A percentile compares a stretch with the other conserved stretches of the same genome.
Conservation (phyloP, 2,888 invertebrate genomes). For the Pterobdella sp. region DNA sequence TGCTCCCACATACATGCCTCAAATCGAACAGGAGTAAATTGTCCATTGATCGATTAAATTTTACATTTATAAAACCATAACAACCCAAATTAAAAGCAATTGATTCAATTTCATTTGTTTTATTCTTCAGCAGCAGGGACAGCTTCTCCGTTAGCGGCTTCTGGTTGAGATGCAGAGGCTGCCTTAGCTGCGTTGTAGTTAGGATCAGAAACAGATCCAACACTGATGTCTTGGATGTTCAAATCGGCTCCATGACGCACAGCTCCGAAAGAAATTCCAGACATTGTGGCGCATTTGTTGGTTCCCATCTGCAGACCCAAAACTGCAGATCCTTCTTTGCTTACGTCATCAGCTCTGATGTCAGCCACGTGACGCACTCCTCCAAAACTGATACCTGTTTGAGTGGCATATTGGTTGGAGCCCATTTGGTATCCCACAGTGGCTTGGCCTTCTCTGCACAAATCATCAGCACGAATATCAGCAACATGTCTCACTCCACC, state of each 20-base stretch:
- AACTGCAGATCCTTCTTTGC: conserved; percentile 41
- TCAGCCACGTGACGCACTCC: conserved; percentile 35
- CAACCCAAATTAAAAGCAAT: not conserved
- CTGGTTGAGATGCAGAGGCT: not conserved
- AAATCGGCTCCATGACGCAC: conserved; percentile 44
- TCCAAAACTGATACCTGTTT: conserved; percentile 24
- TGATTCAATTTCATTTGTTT: not conserved
- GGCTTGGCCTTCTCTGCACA: conserved; percentile 27
- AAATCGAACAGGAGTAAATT: not conserved
- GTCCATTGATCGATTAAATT: not conserved
- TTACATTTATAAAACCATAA: not conserved
- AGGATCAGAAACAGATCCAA: not conserved
- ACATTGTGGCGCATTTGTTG: conserved; percentile 39
- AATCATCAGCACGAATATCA: conserved; percentile 27
- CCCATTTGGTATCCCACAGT: conserved; percentile 18
- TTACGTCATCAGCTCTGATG: conserved; percentile 40
- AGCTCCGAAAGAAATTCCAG: conserved; percentile 46
- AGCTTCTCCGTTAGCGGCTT: not conserved
- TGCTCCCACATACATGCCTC: not conserved
- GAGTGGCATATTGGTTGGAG: conserved; percentile 22
- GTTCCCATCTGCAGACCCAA: conserved; percentile 44
- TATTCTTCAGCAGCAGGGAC: not conserved
- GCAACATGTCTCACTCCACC: conserved; percentile 29
- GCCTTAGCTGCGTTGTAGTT: conserved; percentile 3
- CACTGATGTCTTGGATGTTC: conserved; percentile 22